Evolutionary conservation across 2,888 invertebrate genomes (phyloP).

Genomic region (Spilosoma lubricipeda): DNA sequence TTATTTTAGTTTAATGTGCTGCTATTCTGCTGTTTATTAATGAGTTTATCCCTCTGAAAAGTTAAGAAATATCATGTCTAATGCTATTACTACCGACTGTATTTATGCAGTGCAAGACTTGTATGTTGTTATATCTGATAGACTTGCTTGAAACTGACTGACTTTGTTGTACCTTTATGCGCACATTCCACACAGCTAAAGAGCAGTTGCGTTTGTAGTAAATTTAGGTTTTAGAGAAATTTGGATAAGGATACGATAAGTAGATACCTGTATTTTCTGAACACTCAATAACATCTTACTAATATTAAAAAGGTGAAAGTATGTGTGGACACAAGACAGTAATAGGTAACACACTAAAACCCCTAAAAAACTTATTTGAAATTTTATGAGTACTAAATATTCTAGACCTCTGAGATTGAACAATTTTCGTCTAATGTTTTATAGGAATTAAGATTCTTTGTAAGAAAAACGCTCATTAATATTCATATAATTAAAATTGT

Average conservation of each 20-base stretch:
- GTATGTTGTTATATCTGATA: background rate
- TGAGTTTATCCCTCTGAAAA: background rate
- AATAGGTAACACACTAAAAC: too few relatives aligned
- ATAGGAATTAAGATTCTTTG: too few relatives aligned
- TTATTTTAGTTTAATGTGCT: conserved; percentile 18
- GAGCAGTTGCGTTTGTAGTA: background rate
- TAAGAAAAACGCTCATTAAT: too few relatives aligned
- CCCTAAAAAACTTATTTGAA: background rate
- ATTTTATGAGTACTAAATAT: background rate
- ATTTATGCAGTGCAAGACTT: background rate
- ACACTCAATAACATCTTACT: too few relatives aligned
- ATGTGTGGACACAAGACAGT: too few relatives aligned
- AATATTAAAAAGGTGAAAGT: too few relatives aligned
- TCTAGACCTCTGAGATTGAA: too few relatives aligned
- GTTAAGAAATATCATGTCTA: background rate
- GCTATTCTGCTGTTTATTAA: conserved; percentile 7
- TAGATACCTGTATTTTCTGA: too few relatives aligned
- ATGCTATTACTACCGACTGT: background rate
- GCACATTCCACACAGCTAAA: background rate
- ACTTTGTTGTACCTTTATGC: background rate
- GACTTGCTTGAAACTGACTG: background rate
- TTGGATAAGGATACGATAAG: background rate
- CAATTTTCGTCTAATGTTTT: too few relatives aligned
- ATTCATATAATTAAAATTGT: too few relatives aligned
- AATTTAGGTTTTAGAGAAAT: background rate